Evolutionary conservation across 1,140 invertebrate genomes (phyloP), one percentile per base, ranked within the genome.

Genomic region (Anagrus nilaparvatae): DNA sequence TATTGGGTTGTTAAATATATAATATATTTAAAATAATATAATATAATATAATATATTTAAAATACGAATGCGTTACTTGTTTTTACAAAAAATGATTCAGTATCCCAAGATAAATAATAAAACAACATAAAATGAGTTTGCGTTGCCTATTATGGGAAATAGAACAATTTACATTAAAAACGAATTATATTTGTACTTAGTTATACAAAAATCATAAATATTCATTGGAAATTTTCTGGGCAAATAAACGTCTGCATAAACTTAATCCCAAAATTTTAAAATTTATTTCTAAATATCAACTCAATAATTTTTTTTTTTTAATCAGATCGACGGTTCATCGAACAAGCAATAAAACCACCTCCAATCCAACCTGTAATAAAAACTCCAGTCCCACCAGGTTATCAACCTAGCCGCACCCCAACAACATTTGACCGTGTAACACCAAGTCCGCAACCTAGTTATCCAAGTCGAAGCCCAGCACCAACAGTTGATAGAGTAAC

Each of bases 291-390:
- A n/a, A 12, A 35, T 43, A 19, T 21, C 39, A 40, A 30, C 32
- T 43, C 14, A 20, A 44, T 18, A 23, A 20, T 23, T 29, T 42
- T 38, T 16, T 49, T 40, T n/a, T 44, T 25, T 23, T 25, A 34
- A 50, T 28, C 45, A 79, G 85, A 89, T 67, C 78, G 85, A 20
- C 79, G 79, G 53, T 88, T 84, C 53, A 86, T 87, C 50, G 84
- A 88, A 65, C 77, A 84, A 43, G 81, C 81, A 7, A 60, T 85
- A 40, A 84, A 85, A 62, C 82, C 82, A 27, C 77, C 83, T 29
- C 83, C 83, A 7, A 78, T 36, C 75, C 80, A 44, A 75, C 52
- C 84, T 40, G 72, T 84, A 17, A 64, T 59, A 1, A 47, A 27
- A 29, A 8, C 32, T 18, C 44, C 18, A 28, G 57, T 19, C 55